Evolutionary conservation across 1,140 invertebrate genomes (phyloP), one percentile per base, ranked within the genome.

Genomic region (Drosophila bipectinata): DNA sequence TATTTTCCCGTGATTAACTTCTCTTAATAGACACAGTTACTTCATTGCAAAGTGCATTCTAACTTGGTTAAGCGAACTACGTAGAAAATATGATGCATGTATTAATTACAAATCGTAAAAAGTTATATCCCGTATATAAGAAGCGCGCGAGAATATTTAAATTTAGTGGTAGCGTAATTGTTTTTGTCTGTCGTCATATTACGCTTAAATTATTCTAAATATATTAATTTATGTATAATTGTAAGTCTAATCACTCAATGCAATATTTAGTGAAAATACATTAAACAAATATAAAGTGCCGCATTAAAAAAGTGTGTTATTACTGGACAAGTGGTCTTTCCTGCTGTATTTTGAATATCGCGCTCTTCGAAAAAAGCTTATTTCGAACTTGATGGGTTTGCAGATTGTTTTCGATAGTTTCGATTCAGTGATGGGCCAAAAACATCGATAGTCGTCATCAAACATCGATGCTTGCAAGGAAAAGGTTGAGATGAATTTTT

Each of bases 1-100:
- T 95, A 95, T 77, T 95, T 95, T 89, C 94, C 94, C 56, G 94
- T 95, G 58, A 85, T 91, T 53, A 91, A 91, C 62, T 91, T 91
- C 74, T 91, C 90, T 82, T 91, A 91, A 91, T 80, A 73, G 62
- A 84, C 53, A 75, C 64, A 64, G 60, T 53, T 64, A 74, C 66
- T 69, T 69, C 66, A 68, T 68, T 84, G 80, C 79, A 84, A 84
- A 84, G 76, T 84, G 80, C 80, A 83, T 83, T 83, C 79, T 77
- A 79, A 48, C 41, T 69, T 26, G 51, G 63, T 69, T 69, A 69
- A 69, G 66, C 51, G 49, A 69, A 69, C 52, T 69, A 69, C 71
- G 72, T 83, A 83, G 80, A 66, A 67, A 76, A 84, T 83, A 84
- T 44, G 41, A 44, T 85, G 74, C 83, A 87, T 87, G 55, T 83